Base-by-base conservation (phyloP, 2,888 invertebrate species). In the Loripinus fragilis region DNA sequence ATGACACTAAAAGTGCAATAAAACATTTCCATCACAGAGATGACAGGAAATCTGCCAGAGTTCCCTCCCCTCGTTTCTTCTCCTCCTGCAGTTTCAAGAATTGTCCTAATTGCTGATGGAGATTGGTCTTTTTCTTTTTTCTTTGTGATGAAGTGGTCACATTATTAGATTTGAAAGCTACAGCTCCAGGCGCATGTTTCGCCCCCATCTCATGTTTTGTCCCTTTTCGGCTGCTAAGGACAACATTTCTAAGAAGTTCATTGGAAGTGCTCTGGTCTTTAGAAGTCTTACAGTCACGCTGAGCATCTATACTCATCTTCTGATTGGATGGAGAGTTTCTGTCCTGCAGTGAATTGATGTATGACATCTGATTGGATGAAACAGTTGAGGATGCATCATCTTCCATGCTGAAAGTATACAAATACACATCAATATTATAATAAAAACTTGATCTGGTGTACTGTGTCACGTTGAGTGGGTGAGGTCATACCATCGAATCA, bases 1-100 rank as follows among this genome's bases (percentile, higher is more conserved):
- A n/a, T n/a, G n/a, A n/a, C n/a, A n/a, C n/a, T n/a, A n/a, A n/a
- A n/a, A n/a, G n/a, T n/a, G n/a, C n/a, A n/a, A n/a, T n/a, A n/a
- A n/a, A n/a, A n/a, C n/a, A n/a, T n/a, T 41, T 20, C 8, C 52
- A 30, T 60, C 33, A 60, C 12, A 60, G 30, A 10, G 41, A 60
- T 25, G 79, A 79, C 20, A 79, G 48, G 30, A 79, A 79, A 45
- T 79, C 79, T 64, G 76, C 52, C 41, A 79, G 38, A 10, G 75
- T 65, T 33, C 75, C 76, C 25, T 35, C 72, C 3, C 33, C 42
- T 2, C 41, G n/a, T 50, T 72, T 76, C 0, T 68, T 52, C 70
- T 72, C 35, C 50, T 79, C 79, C 66, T 73, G 35, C n/a, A n/a
- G n/a, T 38, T 79, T 70, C 23, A 79, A 70, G 8, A 79, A 69